Evolutionary conservation across 2,888 invertebrate species (phyloP).

Genomic region (Coelopa pilipes): DNA sequence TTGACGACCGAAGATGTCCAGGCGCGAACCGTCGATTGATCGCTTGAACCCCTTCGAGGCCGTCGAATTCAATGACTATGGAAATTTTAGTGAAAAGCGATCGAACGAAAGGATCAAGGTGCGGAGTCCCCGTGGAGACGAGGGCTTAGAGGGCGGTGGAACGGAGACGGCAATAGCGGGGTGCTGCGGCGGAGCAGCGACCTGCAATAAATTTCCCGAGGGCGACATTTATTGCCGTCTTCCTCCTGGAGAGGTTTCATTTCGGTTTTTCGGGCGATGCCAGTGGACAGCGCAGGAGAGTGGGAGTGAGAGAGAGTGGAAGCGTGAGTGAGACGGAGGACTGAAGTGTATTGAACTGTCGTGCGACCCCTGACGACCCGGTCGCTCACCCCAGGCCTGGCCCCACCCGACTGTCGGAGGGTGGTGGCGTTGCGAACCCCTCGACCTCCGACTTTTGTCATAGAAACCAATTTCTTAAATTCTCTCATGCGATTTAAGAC

Average conservation of each 20-base stretch:
- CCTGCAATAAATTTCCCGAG: no score
- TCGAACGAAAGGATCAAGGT: no score
- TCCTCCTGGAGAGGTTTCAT: no score
- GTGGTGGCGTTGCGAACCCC: no score
- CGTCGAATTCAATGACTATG: conserved; percentile 28
- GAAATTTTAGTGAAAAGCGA: conserved; percentile 24
- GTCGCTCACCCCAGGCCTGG: neutral
- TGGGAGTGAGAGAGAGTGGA: neutral
- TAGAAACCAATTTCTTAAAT: conserved; percentile 32
- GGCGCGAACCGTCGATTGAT: conserved; percentile 8
- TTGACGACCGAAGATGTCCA: neutral
- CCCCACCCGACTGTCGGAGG: no score
- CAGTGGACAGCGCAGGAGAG: neutral
- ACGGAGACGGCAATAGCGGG: neutral
- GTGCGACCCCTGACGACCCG: no score
- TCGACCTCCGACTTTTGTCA: neutral
- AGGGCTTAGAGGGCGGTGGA: neutral
- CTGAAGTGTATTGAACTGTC: no score
- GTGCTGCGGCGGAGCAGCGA: neutral
- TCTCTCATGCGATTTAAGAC: conserved; percentile 32
- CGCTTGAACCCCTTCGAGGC: conserved; percentile 13
- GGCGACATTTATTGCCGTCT: no score
- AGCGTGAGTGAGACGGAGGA: neutral
- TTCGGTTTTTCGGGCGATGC: no score
- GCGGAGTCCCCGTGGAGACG: no score